Conservation (phyloP, 2,797 vertebrate species). For the Coregonus suidteri region DNA sequence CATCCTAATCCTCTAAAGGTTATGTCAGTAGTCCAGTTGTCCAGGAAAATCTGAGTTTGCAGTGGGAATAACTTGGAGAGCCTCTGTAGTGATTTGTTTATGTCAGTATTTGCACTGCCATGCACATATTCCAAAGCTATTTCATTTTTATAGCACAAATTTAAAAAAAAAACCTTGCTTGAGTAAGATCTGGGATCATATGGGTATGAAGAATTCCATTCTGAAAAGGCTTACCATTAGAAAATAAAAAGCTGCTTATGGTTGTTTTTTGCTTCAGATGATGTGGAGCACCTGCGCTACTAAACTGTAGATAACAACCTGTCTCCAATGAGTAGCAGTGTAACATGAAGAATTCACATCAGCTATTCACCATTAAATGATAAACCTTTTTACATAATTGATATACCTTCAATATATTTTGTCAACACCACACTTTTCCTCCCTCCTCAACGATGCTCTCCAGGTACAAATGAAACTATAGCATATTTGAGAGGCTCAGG, state of each 20-base stretch:
- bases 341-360: background rate
- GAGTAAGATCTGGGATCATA: background rate
- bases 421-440: conserved; percentile 47
- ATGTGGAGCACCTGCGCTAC: background rate
- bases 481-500: conserved; percentile 32
- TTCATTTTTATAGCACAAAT: conserved; percentile 11
- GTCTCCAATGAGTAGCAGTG: background rate
- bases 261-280: conserved; percentile 6
- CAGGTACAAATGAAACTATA: conserved; percentile 48
- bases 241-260: background rate
- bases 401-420: conserved; percentile 46
- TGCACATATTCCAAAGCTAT: conserved; percentile 13
- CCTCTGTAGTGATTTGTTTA: conserved; percentile 57
- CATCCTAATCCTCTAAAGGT: conserved; percentile 71
- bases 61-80: conserved; percentile 56
- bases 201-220: background rate
- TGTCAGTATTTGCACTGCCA: conserved; percentile 43
- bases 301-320: background rate
- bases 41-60: conserved; percentile 37
- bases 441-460: conserved; percentile 41
- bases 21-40: conserved; percentile 72
- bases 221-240: background rate
- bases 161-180: background rate
- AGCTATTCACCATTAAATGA: conserved; percentile 26
- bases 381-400: conserved; percentile 52